Conservation (phyloP, 23 tunicate species). For the Botrylloides violaceus region DNA sequence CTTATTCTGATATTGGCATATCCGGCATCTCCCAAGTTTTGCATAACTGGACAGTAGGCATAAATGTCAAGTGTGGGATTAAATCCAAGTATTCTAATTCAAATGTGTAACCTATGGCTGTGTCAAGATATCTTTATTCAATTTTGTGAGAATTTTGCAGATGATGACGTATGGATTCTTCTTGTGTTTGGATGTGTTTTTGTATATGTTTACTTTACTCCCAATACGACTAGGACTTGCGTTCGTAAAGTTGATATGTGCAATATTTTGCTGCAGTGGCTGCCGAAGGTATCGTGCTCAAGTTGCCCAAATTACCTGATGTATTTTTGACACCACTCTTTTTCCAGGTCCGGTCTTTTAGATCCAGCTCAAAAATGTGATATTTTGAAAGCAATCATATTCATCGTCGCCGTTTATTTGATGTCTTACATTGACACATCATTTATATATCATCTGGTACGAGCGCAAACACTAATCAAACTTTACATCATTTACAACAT, state of each 20-base stretch:
- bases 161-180: constrained; percentile 94
- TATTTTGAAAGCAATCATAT: constrained; percentile 66
- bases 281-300: constrained; percentile 23
- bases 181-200: constrained; percentile 82
- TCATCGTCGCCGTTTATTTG: constrained; percentile 36
- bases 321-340: neutral
- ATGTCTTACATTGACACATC: constrained; percentile 93
- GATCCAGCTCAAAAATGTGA: constrained; percentile 87
- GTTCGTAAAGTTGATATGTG: constrained; percentile 19
- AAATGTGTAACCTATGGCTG: too few relatives aligned
- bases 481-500: constrained; percentile 97
- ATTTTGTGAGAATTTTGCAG: constrained; percentile 23
- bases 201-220: constrained; percentile 81
- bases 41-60: too few relatives aligned
- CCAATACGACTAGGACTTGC: constrained; percentile 73
- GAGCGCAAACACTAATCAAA: constrained; percentile 92
- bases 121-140: too few relatives aligned
- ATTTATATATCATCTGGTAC: constrained; percentile 83
- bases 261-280: constrained; percentile 46
- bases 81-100: too few relatives aligned
- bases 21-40: too few relatives aligned
- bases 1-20: too few relatives aligned
- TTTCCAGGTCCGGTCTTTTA: constrained; percentile 39
- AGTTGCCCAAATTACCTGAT: neutral
- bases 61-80: too few relatives aligned